phyloP scores from a whole-genome alignment of 2,888 invertebrate genomes.

The Trimorus sp. region DNA sequence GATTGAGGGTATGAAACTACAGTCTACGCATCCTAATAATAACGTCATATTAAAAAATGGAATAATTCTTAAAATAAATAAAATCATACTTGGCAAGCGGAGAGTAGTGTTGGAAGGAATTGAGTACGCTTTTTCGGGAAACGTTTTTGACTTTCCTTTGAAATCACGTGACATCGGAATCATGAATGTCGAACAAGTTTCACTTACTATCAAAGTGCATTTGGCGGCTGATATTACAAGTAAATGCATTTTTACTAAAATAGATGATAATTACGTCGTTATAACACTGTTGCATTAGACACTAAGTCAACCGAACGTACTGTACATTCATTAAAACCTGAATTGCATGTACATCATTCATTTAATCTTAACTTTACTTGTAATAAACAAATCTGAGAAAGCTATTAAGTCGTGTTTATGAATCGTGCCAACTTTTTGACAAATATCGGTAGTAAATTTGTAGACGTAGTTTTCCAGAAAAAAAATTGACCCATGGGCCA shows the following conservation, averaged over 20 bases:
- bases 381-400: too few species aligned
- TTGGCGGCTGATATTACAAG: neutral
- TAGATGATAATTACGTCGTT: neutral
- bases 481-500: too few species aligned
- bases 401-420: too few species aligned
- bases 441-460: too few species aligned
- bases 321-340: too few species aligned
- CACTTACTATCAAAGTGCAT: neutral
- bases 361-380: too few species aligned
- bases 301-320: too few species aligned
- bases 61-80: constrained; percentile 16
- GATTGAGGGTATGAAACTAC: constrained; percentile 9
- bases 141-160: constrained; percentile 26
- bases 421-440: too few species aligned
- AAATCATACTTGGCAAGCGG: constrained; percentile 1
- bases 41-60: constrained; percentile 19
- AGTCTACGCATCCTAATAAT: constrained; percentile 20
- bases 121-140: neutral
- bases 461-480: too few species aligned
- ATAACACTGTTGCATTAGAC: constrained; percentile 18
- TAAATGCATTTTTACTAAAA: neutral
- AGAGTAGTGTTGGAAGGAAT: constrained; percentile 5
- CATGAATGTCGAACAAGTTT: constrained; percentile 12
- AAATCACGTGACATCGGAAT: constrained; percentile 18
- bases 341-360: too few species aligned